Conservation (phyloP, 2,888 invertebrate genomes). For the Cremastinae sp. region DNA sequence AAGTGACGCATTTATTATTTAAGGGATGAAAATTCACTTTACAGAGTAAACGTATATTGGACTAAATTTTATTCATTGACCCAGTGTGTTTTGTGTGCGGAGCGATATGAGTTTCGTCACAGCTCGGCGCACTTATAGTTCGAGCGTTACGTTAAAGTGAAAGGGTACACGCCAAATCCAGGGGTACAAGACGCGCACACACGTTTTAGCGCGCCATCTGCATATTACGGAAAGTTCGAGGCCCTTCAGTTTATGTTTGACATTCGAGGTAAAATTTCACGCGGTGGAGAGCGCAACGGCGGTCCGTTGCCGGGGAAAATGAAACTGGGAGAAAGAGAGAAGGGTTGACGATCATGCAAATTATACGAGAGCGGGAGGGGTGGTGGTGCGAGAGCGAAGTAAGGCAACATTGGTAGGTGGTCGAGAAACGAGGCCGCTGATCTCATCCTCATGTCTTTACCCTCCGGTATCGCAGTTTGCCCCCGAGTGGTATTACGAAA, state of each 20-base stretch:
- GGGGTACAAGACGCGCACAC: background rate
- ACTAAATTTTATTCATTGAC: no score
- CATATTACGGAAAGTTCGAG: constrained; percentile 48
- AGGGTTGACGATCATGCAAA: constrained; percentile 48
- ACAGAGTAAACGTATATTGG: no score
- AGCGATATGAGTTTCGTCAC: background rate
- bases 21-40: no score
- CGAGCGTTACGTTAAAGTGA: constrained; percentile 25
- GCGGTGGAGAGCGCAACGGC: constrained; percentile 32
- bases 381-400: constrained; percentile 16
- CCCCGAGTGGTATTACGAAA: constrained; percentile 76
- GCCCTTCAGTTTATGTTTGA: constrained; percentile 49
- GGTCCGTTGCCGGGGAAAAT: constrained; percentile 26
- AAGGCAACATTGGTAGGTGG: constrained; percentile 54
- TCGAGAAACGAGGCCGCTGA: constrained; percentile 50
- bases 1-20: background rate
- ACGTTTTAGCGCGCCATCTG: constrained; percentile 32
- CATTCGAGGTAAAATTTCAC: constrained; percentile 43
- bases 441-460: constrained; percentile 66
- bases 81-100: background rate
- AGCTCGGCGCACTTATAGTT: background rate
- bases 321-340: constrained; percentile 18
- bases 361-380: constrained; percentile 37
- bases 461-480: constrained; percentile 69
- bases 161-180: background rate